phyloP scores from a whole-genome alignment of 2,113 vertebrate species.

The Xenus cinereus region DNA sequence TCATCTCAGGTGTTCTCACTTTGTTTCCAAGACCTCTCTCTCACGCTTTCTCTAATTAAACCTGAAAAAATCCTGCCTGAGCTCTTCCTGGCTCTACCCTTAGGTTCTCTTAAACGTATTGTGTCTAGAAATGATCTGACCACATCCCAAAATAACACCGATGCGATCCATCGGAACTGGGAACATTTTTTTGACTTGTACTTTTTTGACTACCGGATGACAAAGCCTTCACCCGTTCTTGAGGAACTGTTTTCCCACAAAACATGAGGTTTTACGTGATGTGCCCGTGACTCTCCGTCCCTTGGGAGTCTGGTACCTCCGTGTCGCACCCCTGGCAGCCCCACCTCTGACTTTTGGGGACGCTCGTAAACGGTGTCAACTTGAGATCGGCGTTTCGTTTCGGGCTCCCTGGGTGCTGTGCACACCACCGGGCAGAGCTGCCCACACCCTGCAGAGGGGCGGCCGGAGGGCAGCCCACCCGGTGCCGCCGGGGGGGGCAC shows the following conservation, averaged over 20 bases:
- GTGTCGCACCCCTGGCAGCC: not conserved
- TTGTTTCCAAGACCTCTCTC: not conserved
- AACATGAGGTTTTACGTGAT: accelerated
- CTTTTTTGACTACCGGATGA: not conserved
- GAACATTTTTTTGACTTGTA: not conserved
- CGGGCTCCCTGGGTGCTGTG: accelerated
- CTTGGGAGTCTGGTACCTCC: accelerated
- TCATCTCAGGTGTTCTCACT: not conserved
- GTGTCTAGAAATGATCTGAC: not conserved
- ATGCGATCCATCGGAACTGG: not conserved
- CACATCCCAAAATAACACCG: accelerated
- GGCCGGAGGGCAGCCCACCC: not conserved
- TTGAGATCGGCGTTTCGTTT: accelerated
- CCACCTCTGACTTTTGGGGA: accelerated
- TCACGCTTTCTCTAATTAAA: not conserved
- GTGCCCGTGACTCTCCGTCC: not conserved
- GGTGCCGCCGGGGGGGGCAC: not conserved
- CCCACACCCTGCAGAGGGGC: not conserved
- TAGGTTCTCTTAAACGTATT: not conserved
- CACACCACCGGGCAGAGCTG: not conserved
- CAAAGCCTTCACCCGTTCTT: not conserved
- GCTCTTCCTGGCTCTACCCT: not conserved
- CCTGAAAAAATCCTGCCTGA: not conserved
- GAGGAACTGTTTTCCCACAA: not conserved
- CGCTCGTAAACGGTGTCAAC: accelerated